Evolutionary conservation across 2,888 invertebrate species (phyloP).

Genomic region (Sympetrum striolatum): DNA sequence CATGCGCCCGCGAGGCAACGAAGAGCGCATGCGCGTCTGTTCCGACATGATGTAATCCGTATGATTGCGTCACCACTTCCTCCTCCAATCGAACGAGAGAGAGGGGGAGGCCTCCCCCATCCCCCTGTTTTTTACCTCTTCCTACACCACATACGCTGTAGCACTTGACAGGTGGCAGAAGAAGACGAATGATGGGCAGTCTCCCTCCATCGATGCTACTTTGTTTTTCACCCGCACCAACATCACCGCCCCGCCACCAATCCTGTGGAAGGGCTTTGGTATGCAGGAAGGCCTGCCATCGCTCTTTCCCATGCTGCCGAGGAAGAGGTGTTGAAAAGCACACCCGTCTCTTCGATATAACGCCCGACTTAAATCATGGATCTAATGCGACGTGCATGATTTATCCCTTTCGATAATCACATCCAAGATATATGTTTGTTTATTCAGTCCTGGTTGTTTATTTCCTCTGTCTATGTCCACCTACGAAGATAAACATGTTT

Average conservation of each 20-base stretch:
- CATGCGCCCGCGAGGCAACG: neutral
- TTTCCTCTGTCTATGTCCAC: too few relatives aligned
- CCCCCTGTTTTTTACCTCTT: neutral
- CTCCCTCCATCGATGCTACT: conserved; percentile 3
- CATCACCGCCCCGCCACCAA: neutral
- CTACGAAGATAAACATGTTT: too few relatives aligned
- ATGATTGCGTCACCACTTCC: conserved; percentile 39
- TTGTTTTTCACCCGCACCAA: conserved; percentile 15
- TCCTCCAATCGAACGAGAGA: conserved; percentile 27
- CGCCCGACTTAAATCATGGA: neutral
- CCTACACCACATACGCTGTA: conserved; percentile 27
- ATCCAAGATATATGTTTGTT: too few relatives aligned
- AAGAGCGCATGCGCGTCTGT: too few relatives aligned
- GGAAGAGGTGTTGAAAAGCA: neutral
- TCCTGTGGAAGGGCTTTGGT: neutral
- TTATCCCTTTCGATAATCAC: too few relatives aligned
- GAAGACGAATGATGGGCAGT: conserved; percentile 37
- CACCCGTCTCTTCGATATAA: neutral
- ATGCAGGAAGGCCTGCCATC: neutral
- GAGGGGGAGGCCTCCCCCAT: neutral
- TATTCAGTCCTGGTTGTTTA: too few relatives aligned
- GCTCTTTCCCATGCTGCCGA: neutral
- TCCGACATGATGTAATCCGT: conserved; percentile 17
- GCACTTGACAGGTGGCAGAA: conserved; percentile 35
- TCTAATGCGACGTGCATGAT: neutral